Percentiles rank a stretch among this genome's conserved stretches.
Evolutionary conservation across 2,888 invertebrate genomes (phyloP).

Genomic region (Tyria jacobaeae): DNA sequence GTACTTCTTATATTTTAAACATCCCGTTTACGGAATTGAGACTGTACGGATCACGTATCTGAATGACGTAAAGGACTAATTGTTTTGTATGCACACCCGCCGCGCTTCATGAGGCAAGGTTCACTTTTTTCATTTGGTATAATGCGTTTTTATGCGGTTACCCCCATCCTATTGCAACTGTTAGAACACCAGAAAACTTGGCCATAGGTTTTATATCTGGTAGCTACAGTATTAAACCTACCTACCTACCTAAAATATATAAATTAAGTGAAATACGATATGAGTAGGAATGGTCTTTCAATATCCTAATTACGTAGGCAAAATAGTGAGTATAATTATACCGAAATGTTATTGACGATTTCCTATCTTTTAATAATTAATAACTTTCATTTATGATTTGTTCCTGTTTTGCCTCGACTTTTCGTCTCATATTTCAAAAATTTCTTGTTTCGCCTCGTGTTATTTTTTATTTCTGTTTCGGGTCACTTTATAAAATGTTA

Average conservation of each 20-base stretch:
- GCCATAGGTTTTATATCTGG: background rate
- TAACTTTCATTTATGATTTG: no score
- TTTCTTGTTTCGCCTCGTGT: no score
- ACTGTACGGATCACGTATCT: background rate
- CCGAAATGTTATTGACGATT: background rate
- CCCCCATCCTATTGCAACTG: background rate
- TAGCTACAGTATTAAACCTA: no score
- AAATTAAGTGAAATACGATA: conserved; percentile 50
- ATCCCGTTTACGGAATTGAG: conserved; percentile 25
- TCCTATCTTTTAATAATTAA: background rate
- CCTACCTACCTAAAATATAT: conserved; percentile 59
- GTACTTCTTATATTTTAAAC: conserved; percentile 33
- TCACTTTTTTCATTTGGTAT: background rate
- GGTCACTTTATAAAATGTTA: no score
- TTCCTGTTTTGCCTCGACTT: no score
- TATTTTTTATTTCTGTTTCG: no score
- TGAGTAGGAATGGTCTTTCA: conserved; percentile 32
- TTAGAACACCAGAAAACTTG: background rate
- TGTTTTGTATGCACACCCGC: background rate
- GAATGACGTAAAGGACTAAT: background rate
- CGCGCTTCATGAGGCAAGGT: background rate
- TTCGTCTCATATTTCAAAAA: no score
- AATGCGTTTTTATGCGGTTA: background rate
- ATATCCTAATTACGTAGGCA: conserved; percentile 27
- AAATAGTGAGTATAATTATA: background rate